A percentile compares a stretch with the other conserved stretches of the same genome.
phyloP scores from a whole-genome alignment of 37 sponge, comb jelly and placozoan genomes.

The Aphrocallistes beatrix region DNA sequence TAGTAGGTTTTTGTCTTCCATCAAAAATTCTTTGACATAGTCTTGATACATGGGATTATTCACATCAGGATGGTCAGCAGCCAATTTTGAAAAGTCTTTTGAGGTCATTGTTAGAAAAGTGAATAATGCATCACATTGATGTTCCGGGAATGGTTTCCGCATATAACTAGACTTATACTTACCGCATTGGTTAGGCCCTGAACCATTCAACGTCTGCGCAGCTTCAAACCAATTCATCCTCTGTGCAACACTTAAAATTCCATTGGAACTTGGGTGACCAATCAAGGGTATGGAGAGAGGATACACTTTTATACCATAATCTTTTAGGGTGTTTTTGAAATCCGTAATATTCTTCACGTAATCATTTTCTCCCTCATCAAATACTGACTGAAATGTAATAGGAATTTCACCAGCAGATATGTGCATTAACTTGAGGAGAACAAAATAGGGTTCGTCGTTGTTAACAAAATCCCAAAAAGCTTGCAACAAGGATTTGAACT shows the following conservation, averaged over 20 bases:
- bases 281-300: neutral
- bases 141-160: neutral
- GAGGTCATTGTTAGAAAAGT: neutral
- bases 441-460: neutral
- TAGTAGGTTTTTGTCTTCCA: neutral
- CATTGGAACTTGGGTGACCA: neutral
- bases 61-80: neutral
- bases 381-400: neutral
- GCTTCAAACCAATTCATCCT: neutral
- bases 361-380: neutral
- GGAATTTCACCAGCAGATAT: neutral
- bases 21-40: too few relatives aligned
- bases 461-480: neutral
- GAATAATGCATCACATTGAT: neutral
- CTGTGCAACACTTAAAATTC: neutral
- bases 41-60: neutral
- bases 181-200: neutral
- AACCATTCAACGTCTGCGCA: neutral
- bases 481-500: neutral
- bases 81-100: neutral
- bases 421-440: neutral
- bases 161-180: slow-evolving; percentile 4
- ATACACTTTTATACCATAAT: neutral
- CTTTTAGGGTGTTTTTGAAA: neutral
- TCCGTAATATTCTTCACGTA: neutral